Evolutionary conservation across 1,140 invertebrate species (phyloP), one percentile per base, ranked within the genome.

Genomic region (Tenebrio molitor): DNA sequence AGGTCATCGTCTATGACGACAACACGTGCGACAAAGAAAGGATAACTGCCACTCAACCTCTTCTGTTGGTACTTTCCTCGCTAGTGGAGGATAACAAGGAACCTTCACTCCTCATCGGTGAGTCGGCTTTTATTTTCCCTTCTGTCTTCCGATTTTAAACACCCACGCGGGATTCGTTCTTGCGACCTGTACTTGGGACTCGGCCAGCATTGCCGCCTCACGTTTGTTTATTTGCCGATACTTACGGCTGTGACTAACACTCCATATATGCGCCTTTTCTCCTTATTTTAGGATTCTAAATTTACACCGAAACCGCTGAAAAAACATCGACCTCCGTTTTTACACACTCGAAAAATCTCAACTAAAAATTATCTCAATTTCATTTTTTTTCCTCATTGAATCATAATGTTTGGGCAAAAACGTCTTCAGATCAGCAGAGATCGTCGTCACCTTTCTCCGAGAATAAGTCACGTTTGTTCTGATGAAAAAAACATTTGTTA

Each of bases 1-100:
- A 92, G 76, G 88, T 92, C 21, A 85, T 91, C 19, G 85, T 93
- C 14, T 93, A 92, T 80, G 91, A 93, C 77, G 91, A 93, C 39
- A 84, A 85, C 42, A 89, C 88, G 12, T 83, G 84, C 39, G 89
- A 91, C 74, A 84, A 89, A 46, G 89, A 89, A 16, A 81, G 85
- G 29, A 83, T 91, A 10, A 87, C 87, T 0, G 80, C 83, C 23
- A 81, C 86, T 76, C 86, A 90, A 82, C 90, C 91, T 1, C 80
- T 93, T 50, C 88, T 89, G 72, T 84, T 92, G 36, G 90, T 93
- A 2, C 82, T 93, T 5, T 86, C 86, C 10, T 87, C 91, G 1
- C 84, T 94, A 17, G 85, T 91, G 7, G 90, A 92, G 62, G 91
- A 93, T 74, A 89, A 92, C 74, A 85, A 89, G 73, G 88, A 91